Evolutionary conservation across 2,113 vertebrate genomes (phyloP).

Genomic region (Sturnira hondurensis): DNA sequence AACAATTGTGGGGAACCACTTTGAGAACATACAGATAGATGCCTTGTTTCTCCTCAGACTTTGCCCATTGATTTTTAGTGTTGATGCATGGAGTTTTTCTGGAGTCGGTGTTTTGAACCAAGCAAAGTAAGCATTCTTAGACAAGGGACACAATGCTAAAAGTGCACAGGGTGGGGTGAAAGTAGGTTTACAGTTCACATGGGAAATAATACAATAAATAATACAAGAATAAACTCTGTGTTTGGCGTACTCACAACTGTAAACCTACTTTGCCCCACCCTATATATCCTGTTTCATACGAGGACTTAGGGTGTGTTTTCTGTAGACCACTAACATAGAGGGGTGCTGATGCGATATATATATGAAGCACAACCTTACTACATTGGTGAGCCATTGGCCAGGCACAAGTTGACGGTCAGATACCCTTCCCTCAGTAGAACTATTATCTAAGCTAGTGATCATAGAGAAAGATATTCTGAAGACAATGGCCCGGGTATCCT

Average conservation of each 20-base stretch:
- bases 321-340: not conserved
- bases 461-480: not conserved
- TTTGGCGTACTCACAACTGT: not conserved
- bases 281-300: not conserved
- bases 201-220: not conserved
- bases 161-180: not conserved
- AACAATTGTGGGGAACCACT: not conserved
- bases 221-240: not conserved
- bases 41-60: not conserved
- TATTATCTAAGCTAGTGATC: not conserved
- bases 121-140: not conserved
- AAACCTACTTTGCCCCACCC: not conserved
- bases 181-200: not conserved
- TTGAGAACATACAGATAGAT: not conserved
- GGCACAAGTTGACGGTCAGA: not conserved
- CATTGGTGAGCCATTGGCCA: not conserved
- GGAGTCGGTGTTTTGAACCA: not conserved
- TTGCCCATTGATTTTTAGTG: not conserved
- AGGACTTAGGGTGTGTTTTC: not conserved
- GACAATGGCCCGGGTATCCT: not conserved
- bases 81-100: not conserved
- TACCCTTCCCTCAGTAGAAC: not conserved
- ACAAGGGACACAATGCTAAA: not conserved
- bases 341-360: not conserved
- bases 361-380: not conserved